Percentiles rank a stretch among this genome's conserved stretches.
Evolutionary conservation across 1,140 invertebrate species (phyloP).

Genomic region (Vanessa tameamea): DNA sequence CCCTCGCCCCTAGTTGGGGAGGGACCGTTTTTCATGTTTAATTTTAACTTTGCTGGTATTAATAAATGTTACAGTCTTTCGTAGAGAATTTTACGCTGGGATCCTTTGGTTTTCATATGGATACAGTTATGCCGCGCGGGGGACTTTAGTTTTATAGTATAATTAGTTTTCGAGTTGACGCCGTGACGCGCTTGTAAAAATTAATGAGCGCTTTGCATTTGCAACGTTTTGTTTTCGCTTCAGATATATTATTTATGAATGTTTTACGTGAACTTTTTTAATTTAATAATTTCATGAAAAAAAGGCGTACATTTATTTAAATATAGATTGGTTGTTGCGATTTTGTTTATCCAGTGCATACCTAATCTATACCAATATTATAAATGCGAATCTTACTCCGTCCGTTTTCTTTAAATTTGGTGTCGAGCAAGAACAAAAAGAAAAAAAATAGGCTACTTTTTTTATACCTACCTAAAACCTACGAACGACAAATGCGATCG

Average conservation of each 20-base stretch:
- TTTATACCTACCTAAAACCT: no score
- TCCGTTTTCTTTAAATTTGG: no score
- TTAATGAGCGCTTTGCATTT: conserved; percentile 44
- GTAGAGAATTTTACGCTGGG: conserved; percentile 69
- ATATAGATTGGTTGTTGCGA: no score
- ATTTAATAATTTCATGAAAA: not conserved
- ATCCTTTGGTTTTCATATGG: conserved; percentile 61
- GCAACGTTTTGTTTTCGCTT: conserved; percentile 5
- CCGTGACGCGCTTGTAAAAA: conserved; percentile 46
- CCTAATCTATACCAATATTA: no score
- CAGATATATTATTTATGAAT: not conserved
- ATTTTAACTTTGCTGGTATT: conserved; percentile 78
- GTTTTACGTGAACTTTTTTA: not conserved
- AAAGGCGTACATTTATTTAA: no score
- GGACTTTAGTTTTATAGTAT: conserved; percentile 71
- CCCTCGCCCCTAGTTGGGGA: conserved; percentile 42
- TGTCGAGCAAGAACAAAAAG: no score
- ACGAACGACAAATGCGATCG: no score
- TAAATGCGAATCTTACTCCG: no score
- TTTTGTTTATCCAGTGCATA: no score
- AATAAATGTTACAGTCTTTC: conserved; percentile 75
- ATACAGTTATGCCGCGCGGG: conserved; percentile 61
- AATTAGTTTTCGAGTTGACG: conserved; percentile 69
- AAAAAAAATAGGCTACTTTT: no score
- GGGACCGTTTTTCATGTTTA: conserved; percentile 77